Percentiles rank a stretch among this genome's conserved stretches.
phyloP scores from a whole-genome alignment of 2,797 vertebrate species.

The Argentina silus region DNA sequence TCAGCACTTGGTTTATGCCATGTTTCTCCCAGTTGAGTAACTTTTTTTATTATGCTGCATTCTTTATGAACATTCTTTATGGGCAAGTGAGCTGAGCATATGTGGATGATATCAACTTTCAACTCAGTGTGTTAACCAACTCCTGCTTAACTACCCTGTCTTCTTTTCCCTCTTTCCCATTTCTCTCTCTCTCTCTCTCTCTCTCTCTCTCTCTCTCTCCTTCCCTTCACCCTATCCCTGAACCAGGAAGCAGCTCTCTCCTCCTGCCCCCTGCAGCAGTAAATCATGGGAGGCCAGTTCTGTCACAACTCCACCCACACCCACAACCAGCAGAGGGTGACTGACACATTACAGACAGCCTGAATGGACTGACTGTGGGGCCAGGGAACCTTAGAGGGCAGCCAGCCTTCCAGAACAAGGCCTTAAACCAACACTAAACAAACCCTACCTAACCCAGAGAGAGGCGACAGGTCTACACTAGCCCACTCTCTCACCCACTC shows the following conservation, averaged over 20 bases:
- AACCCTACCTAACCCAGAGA: slow-evolving; percentile 42
- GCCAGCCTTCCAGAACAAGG: slow-evolving; percentile 44
- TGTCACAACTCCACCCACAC: slow-evolving; percentile 47
- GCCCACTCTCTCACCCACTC: slow-evolving; percentile 26
- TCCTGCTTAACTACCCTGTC: not conserved
- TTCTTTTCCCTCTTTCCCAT: not conserved
- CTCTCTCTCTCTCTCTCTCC: not conserved
- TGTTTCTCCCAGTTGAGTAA: no score
- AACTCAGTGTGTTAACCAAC: slow-evolving; percentile 25
- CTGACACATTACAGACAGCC: not conserved
- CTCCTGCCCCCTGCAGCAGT: slow-evolving; percentile 41
- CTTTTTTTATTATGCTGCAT: no score
- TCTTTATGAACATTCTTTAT: slow-evolving; percentile 12
- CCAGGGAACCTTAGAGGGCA: slow-evolving; percentile 38
- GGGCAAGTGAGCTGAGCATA: slow-evolving; percentile 23
- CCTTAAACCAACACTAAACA: slow-evolving; percentile 25
- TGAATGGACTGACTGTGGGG: slow-evolving; percentile 19
- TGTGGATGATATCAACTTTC: slow-evolving; percentile 40
- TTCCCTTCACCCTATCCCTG: slow-evolving; percentile 48
- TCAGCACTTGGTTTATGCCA: no score
- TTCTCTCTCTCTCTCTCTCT: not conserved
- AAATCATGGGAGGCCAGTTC: slow-evolving; percentile 59
- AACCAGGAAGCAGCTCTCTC: slow-evolving; percentile 54
- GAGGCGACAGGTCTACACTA: slow-evolving; percentile 45
- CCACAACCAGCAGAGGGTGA: slow-evolving; percentile 16